phyloP scores from a whole-genome alignment of 2,797 vertebrate genomes.

The Trematomus bernacchii region DNA sequence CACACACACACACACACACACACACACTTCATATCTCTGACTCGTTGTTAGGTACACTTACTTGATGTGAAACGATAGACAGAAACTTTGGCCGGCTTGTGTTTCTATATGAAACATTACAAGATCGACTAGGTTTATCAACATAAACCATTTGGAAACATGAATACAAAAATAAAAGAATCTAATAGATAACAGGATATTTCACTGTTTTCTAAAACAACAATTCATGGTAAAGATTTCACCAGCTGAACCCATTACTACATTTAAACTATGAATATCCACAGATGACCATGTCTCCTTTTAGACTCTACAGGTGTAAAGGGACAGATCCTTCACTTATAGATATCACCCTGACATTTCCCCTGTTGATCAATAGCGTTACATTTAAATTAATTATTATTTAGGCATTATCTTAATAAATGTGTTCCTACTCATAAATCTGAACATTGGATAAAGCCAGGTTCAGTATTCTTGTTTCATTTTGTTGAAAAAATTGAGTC shows the following conservation, averaged over 20 bases:
- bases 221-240: background rate
- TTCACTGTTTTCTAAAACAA: background rate
- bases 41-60: background rate
- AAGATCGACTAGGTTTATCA: background rate
- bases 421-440: too few relatives aligned
- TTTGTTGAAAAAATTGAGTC: too few relatives aligned
- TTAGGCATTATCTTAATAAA: too few relatives aligned
- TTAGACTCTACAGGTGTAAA: too few relatives aligned
- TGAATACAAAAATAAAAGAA: background rate
- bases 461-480: too few relatives aligned
- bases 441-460: too few relatives aligned
- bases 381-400: too few relatives aligned
- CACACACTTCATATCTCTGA: constrained; percentile 7
- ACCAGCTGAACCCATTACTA: background rate
- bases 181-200: background rate
- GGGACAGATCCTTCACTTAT: too few relatives aligned
- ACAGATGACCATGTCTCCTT: background rate
- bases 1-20: constrained; percentile 7
- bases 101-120: background rate
- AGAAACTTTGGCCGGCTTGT: background rate
- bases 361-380: too few relatives aligned
- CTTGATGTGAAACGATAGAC: background rate
- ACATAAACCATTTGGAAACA: background rate
- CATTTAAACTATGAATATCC: background rate
- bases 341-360: too few relatives aligned